phyloP scores from a whole-genome alignment of 2,113 vertebrate genomes.

The Vanacampus margaritifer region DNA sequence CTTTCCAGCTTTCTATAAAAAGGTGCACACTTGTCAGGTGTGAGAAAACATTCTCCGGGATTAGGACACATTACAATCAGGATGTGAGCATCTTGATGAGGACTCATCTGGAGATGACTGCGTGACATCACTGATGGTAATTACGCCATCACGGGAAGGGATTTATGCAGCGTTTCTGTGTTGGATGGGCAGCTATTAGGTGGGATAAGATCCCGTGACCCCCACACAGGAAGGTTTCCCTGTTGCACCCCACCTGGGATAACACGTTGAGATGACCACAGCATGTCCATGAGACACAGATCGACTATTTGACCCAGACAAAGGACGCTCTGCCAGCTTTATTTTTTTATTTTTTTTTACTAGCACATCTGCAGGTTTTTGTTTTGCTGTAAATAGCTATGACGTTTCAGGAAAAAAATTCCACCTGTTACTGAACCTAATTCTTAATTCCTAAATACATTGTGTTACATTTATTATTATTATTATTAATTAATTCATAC shows the following conservation, averaged over 20 bases:
- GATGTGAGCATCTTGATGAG: slow-evolving; percentile 47
- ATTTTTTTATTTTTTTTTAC: not conserved
- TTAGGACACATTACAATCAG: slow-evolving; percentile 28
- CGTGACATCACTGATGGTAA: slow-evolving; percentile 55
- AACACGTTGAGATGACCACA: not conserved
- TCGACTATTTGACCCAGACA: not conserved
- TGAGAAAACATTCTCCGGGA: slow-evolving; percentile 55
- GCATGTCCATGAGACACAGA: not conserved
- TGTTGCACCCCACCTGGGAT: not conserved
- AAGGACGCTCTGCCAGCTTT: not conserved
- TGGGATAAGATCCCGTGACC: slow-evolving; percentile 12
- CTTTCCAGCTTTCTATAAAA: too few relatives aligned
- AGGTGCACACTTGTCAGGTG: slow-evolving; percentile 22
- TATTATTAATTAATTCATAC: too few relatives aligned
- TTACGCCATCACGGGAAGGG: slow-evolving; percentile 29
- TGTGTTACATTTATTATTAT: too few relatives aligned
- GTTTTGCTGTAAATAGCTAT: too few relatives aligned
- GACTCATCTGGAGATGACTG: slow-evolving; percentile 36
- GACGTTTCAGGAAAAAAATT: too few relatives aligned
- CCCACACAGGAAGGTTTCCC: slow-evolving; percentile 16
- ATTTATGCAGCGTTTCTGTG: slow-evolving; percentile 6
- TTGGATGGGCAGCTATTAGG: not conserved
- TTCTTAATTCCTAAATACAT: too few relatives aligned
- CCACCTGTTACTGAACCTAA: too few relatives aligned
- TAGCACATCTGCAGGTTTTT: too few relatives aligned